Base-by-base conservation (phyloP, 2,888 invertebrate genomes). In the Noctua pronuba region DNA sequence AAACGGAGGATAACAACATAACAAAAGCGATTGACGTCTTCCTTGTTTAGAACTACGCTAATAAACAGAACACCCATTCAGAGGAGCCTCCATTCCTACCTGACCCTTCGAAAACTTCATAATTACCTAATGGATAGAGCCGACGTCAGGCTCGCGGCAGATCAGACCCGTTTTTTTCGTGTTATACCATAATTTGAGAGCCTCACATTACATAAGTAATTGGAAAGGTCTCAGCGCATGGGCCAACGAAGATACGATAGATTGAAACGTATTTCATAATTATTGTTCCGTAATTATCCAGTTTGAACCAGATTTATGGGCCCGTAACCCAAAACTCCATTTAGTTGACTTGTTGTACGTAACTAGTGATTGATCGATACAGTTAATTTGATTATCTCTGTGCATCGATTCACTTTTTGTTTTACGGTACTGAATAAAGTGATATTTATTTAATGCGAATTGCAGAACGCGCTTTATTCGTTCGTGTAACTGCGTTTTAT, bases 241-340 rank as follows among this genome's bases (percentile, higher is more conserved):
- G 75, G 64, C 85, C 84, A 87, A 86, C 82, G 89, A 88, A 88
- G 88, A 90, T 86, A 90, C 90, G 88, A 91, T 91, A 89, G 90
- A 92, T 91, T 90, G 89, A 91, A 90, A 90, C 86, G 78, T 89
- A 91, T 94, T 94, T 94, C 92, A 92, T 92, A 93, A 94, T 93
- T 91, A 94, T 93, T 90, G 89, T 91, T 91, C 90, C 86, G 90
- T 92, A 93, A 93, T 93, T 92, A 93, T 90, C 90, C 89, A 89
- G 88, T 90, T 88, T 89, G 88, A 88, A 92, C 90, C 91, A 92
- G 91, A 94, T 93, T 92, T 91, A 90, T 91, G 90, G 83, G 89
- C 87, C 82, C 86, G 89, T 92, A 91, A 92, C 92, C 92, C 87
- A 92, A 93, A 93, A 92, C 82, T 88, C 87, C 86, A 90, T 92